These are phyloP conservation scores for Parazoanthus darwini DNA, from an alignment of 92 coral and sea anemone species.

Conservation along the genomic window DNA sequence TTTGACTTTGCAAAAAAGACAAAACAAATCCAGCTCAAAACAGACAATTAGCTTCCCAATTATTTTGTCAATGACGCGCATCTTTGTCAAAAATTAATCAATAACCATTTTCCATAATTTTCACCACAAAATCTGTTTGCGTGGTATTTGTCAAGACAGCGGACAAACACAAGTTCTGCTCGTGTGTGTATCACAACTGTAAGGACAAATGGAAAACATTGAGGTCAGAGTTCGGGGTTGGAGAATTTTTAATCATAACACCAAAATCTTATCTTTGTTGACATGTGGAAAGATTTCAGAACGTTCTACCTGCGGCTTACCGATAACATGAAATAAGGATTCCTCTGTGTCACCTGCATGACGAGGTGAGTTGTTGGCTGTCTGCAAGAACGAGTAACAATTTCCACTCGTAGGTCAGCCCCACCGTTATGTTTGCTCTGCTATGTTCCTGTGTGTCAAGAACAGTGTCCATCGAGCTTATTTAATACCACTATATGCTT, in stretches of 20 bases:
- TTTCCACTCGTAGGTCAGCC: neutral
- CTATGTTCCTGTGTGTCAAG: neutral
- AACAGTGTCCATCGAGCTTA: neutral
- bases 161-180: neutral
- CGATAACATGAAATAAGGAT: slow-evolving; percentile 30
- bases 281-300: slow-evolving; percentile 55
- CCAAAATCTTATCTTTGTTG: slow-evolving; percentile 59
- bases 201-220: slow-evolving; percentile 41
- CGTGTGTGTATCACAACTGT: slow-evolving; percentile 22
- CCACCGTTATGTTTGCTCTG: neutral
- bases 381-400: neutral
- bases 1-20: neutral
- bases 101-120: neutral
- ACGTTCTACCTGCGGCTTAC: slow-evolving; percentile 41
- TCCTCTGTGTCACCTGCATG: neutral
- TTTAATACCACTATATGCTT: neutral
- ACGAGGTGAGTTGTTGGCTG: neutral
- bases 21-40: neutral
- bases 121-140: neutral
- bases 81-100: slow-evolving; percentile 8
- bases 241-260: slow-evolving; percentile 61
- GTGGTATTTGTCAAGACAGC: slow-evolving; percentile 9
- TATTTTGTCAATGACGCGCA: neutral
- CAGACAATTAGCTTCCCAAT: slow-evolving; percentile 10
- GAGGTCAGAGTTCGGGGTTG: slow-evolving; percentile 45